Conservation (phyloP, 2,888 invertebrate species). For the Fissipunctia ypsillon region DNA sequence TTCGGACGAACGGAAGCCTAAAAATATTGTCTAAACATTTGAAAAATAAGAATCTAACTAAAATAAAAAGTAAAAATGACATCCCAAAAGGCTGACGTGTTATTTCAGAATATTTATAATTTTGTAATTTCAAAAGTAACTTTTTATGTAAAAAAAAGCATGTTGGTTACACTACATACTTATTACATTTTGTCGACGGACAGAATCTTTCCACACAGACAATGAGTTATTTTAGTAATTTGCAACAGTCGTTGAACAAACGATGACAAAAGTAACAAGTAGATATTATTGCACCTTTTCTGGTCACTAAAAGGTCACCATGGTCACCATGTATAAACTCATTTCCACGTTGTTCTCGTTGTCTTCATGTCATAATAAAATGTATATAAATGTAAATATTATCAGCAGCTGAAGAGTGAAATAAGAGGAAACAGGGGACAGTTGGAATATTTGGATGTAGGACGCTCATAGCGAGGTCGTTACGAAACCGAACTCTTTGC, state of each 20-base stretch:
- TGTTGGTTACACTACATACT: not conserved
- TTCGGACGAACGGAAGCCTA: too few species aligned
- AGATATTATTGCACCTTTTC: not conserved
- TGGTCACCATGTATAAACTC: not conserved
- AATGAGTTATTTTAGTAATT: not conserved
- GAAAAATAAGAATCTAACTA: not conserved
- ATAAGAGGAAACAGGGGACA: slow-evolving; percentile 18
- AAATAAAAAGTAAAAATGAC: not conserved
- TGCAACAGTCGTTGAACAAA: not conserved
- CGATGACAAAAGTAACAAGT: not conserved
- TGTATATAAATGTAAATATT: slow-evolving; percentile 34
- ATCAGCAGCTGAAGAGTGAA: slow-evolving; percentile 7
- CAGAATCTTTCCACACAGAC: not conserved
- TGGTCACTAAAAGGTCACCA: slow-evolving; percentile 24
- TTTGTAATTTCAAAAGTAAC: not conserved
- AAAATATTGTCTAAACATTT: not conserved
- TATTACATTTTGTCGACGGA: not conserved
- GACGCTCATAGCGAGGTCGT: slow-evolving; percentile 18
- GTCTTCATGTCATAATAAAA: slow-evolving; percentile 37
- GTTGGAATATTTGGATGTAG: slow-evolving; percentile 28
- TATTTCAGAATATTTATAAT: not conserved
- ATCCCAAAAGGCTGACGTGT: not conserved
- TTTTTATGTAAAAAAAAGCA: not conserved
- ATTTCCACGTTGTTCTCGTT: slow-evolving; percentile 36
- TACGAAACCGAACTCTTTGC: slow-evolving; percentile 29